Base-by-base conservation (phyloP, 2,888 invertebrate genomes). In the Hartigia nigra region DNA sequence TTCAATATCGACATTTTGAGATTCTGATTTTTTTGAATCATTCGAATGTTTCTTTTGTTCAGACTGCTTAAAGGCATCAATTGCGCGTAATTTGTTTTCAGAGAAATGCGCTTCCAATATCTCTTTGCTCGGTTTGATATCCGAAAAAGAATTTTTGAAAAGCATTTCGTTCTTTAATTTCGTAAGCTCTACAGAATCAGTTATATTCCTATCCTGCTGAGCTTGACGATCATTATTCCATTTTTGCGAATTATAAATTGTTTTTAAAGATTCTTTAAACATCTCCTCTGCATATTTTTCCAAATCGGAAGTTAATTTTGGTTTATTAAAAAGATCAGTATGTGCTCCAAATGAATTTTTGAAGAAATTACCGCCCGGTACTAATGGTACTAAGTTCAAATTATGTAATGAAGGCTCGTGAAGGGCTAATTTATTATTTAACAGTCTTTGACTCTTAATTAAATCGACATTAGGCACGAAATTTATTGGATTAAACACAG, bases 221-320 rank as follows among this genome's bases (percentile, higher is more conserved):
- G 82, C 77, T 70, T 82, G 87, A 1, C 86, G 80, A 74, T 91
- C 91, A 74, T 87, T 89, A 81, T 91, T 91, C 91, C 91, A 91
- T 74, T 91, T 91, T n/a, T 91, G 91, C 0, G 90, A 88, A 74
- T 88, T 91, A 78, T 91, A 91, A 32, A 91, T 91, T 0, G 91
- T 91, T 80, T 87, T 89, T 75, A 91, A 75, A 1, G 91, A 91
- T 79, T 91, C 91, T 69, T 88, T 91, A 78, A 91, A 87, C 91
- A 91, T 91, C 75, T 91, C 91, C 76, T 91, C 90, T 1, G 91
- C 91, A 79, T 91, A 91, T 11, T 88, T 90, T 36, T 89, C 90
- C 12, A 91, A 80, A 39, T 91, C 91, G 0, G 87, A 86, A 32
- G 83, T 85, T 12, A 91, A 78, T 37, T 91, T 90, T 3, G 90